Conservation (phyloP, 2,113 vertebrate species). For the Myotis lucifugus region DNA sequence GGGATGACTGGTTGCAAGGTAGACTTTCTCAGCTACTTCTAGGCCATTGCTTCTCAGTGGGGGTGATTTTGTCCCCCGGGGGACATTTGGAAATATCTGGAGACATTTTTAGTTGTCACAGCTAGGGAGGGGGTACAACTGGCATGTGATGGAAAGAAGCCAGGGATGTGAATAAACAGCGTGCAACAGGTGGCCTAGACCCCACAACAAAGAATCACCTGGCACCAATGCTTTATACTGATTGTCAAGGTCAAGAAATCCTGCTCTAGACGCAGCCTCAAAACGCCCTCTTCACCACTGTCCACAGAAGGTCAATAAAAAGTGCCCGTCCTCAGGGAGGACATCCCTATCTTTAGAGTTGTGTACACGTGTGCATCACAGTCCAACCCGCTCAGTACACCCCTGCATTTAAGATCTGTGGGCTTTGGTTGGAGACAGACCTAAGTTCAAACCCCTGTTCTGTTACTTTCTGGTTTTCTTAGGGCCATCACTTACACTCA, state of each 20-base stretch:
- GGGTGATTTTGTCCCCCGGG: not conserved
- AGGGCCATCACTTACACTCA: not conserved
- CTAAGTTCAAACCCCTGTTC: not conserved
- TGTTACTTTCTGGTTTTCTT: not conserved
- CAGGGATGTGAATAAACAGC: not conserved
- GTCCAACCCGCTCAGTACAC: not conserved
- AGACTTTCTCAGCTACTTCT: not conserved
- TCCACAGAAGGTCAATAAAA: not conserved
- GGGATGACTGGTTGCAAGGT: not conserved
- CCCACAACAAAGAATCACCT: not conserved
- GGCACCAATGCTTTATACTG: not conserved
- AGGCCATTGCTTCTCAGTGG: not conserved
- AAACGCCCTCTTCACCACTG: not conserved
- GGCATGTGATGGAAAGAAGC: not conserved
- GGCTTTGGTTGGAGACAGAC: not conserved
- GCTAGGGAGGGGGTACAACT: not conserved
- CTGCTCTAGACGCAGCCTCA: not conserved
- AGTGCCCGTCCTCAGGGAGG: not conserved
- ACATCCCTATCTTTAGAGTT: not conserved
- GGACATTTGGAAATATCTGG: not conserved
- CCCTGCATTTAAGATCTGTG: not conserved
- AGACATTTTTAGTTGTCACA: not conserved
- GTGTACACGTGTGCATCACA: not conserved
- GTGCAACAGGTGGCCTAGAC: not conserved
- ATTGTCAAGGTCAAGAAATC: not conserved